Conservation (phyloP, 2,888 invertebrate species). For the Acronicta leporina region DNA sequence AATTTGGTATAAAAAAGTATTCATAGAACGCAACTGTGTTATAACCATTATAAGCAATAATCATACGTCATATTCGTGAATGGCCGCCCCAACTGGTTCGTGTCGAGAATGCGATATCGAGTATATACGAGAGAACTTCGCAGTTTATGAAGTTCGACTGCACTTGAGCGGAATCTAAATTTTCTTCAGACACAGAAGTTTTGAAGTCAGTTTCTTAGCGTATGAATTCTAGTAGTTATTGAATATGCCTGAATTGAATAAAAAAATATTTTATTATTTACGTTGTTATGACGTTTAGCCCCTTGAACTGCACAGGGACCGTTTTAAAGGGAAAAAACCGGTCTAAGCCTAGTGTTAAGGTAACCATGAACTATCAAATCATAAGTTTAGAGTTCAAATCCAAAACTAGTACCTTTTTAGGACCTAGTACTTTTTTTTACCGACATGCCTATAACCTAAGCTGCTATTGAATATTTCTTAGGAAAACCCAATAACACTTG, state of each 20-base stretch:
- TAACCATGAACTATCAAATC: too few species aligned
- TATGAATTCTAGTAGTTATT: conserved; percentile 23
- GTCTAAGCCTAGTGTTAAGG: too few species aligned
- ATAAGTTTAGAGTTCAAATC: too few species aligned
- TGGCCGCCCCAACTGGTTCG: conserved; percentile 28
- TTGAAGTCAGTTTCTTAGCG: conserved; percentile 23
- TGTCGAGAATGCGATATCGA: conserved; percentile 41
- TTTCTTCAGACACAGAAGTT: conserved; percentile 31
- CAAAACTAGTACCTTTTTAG: too few species aligned
- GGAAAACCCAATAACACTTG: too few species aligned
- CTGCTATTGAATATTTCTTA: too few species aligned
- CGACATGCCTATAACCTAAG: too few species aligned
- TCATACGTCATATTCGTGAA: conserved; percentile 42
- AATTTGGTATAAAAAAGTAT: conserved; percentile 8
- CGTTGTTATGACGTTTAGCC: too few species aligned
- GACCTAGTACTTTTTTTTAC: too few species aligned
- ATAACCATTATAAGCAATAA: conserved; percentile 29
- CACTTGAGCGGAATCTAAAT: conserved; percentile 44
- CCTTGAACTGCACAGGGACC: too few species aligned
- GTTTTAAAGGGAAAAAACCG: too few species aligned
- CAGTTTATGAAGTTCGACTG: conserved; percentile 49
- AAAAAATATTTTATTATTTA: too few species aligned
- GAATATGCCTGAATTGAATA: conserved; percentile 9
- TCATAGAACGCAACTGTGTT: not conserved
- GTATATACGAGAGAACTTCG: conserved; percentile 36